phyloP scores from a whole-genome alignment of 2,888 invertebrate species.

The Polyommatus icarus region DNA sequence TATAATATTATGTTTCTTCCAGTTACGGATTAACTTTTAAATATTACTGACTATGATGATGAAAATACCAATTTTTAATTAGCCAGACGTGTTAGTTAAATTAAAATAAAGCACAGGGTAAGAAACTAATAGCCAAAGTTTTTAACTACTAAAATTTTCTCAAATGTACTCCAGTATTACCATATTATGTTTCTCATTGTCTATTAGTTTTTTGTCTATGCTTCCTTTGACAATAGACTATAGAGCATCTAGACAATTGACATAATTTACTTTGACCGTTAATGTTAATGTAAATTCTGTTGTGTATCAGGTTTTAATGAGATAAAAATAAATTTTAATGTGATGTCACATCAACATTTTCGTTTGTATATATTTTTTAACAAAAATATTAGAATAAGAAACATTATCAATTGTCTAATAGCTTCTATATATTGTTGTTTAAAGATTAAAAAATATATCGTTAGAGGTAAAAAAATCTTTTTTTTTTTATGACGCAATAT shows the following conservation, averaged over 20 bases:
- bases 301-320: not conserved
- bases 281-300: no score
- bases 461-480: constrained; percentile 20
- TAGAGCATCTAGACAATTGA: constrained; percentile 1
- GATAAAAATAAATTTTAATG: not conserved
- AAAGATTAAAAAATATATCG: not conserved
- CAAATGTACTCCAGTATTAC: not conserved
- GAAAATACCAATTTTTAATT: not conserved
- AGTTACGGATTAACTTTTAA: no score
- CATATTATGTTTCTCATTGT: not conserved
- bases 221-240: not conserved
- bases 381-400: not conserved
- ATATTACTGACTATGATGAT: not conserved
- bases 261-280: not conserved
- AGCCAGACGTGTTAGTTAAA: not conserved
- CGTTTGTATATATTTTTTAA: not conserved
- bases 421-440: not conserved
- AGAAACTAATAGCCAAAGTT: not conserved
- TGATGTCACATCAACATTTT: not conserved
- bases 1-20: not conserved
- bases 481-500: not conserved
- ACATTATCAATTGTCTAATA: not conserved
- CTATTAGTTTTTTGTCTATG: constrained; percentile 6
- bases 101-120: constrained; percentile 4
- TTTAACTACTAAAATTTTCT: not conserved